phyloP scores from a whole-genome alignment of 1,140 invertebrate genomes.

The Bombyx mori region ASM3026992v2 NC_085116.1:4328501-4329000 shows the following conservation, averaged over 20 bases:
- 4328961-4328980: constrained; percentile 15
- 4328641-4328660: no score
- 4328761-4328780: constrained; percentile 8
- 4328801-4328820: no score
- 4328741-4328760: not conserved
- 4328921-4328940: constrained; percentile 55
- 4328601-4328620: no score
- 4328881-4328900: constrained; percentile 45
- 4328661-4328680: no score
- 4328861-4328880: constrained; percentile 37
- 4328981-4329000: constrained; percentile 39
- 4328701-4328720: no score
- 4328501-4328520: no score
- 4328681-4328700: no score
- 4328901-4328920: constrained; percentile 42
- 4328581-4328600: no score
- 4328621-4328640: no score
- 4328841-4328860: constrained; percentile 26
- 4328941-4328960: constrained; percentile 26
- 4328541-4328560: no score
- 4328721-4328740: not conserved
- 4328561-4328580: no score
- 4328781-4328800: constrained; percentile 18
- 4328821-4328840: constrained; percentile 28
- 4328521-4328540: no score